Conservation (phyloP, 2,888 invertebrate species). For the Acanthoscelides obtectus region DNA sequence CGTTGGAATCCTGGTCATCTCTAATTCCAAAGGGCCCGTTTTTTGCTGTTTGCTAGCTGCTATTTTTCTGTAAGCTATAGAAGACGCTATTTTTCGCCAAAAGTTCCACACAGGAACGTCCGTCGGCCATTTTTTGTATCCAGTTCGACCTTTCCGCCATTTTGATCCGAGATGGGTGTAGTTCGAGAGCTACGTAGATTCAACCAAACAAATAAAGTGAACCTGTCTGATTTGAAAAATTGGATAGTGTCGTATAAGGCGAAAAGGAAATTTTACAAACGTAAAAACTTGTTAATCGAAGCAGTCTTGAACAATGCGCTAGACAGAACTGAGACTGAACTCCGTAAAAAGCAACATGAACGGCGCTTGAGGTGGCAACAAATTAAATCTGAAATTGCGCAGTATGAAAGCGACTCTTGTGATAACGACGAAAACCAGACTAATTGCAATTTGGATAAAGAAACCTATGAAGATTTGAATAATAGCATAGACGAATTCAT, state of each 20-base stretch:
- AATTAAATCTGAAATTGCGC: conserved; percentile 29
- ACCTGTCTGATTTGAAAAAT: conserved; percentile 50
- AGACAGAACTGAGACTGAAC: conserved; percentile 56
- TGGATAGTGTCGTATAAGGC: conserved; percentile 62
- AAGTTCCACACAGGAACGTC: too few relatives aligned
- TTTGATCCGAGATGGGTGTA: conserved; percentile 29
- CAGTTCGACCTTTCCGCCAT: conserved; percentile 1
- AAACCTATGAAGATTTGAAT: conserved; percentile 53
- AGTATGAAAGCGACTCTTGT: conserved; percentile 14
- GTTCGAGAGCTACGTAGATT: conserved; percentile 22
- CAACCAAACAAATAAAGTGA: too few relatives aligned
- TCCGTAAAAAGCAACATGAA: conserved; percentile 58
- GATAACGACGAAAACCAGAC: conserved; percentile 3
- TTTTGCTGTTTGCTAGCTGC: too few relatives aligned
- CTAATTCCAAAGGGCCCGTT: too few relatives aligned
- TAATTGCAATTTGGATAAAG: conserved; percentile 25
- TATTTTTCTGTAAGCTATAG: too few relatives aligned
- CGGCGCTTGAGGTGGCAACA: conserved; percentile 56
- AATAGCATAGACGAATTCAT: conserved; percentile 61
- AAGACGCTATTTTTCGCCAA: too few relatives aligned
- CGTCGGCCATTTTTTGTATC: conserved; percentile 4
- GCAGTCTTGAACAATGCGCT: conserved; percentile 60
- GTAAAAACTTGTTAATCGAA: conserved; percentile 59
- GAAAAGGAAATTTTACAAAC: conserved; percentile 57
- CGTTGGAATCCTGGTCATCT: too few relatives aligned